Percentiles rank a stretch among this genome's conserved stretches.
Evolutionary conservation across 2,888 invertebrate genomes (phyloP).

Genomic region (Drosophila histrio): DNA sequence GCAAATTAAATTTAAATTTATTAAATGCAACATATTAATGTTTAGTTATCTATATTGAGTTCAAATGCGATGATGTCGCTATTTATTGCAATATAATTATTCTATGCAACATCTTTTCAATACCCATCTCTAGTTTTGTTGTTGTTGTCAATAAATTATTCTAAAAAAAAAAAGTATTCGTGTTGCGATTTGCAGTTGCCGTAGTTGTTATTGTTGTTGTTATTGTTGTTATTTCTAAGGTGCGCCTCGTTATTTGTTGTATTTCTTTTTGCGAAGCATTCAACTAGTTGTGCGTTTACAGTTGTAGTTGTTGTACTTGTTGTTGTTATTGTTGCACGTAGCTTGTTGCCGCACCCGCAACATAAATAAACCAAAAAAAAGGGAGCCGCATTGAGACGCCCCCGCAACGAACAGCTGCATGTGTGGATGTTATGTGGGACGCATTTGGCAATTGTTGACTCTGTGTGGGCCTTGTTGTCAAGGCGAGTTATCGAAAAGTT

Average conservation of each 20-base stretch:
- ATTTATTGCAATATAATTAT: too few species aligned
- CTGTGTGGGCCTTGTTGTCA: background rate
- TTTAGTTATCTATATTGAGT: too few species aligned
- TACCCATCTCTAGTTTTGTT: too few species aligned
- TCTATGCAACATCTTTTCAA: too few species aligned
- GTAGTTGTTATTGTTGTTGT: slow-evolving; percentile 18
- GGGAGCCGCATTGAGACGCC: slow-evolving; percentile 40
- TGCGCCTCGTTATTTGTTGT: slow-evolving; percentile 54
- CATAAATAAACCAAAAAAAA: slow-evolving; percentile 14
- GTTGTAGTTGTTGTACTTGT: slow-evolving; percentile 18
- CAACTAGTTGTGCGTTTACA: slow-evolving; percentile 25
- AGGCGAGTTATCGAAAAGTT: background rate
- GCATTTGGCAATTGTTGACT: background rate
- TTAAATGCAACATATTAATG: too few species aligned
- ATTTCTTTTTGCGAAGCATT: slow-evolving; percentile 12
- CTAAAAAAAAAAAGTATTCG: slow-evolving; percentile 56
- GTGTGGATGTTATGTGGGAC: slow-evolving; percentile 15
- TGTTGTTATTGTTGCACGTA: slow-evolving; percentile 5
- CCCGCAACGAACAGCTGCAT: slow-evolving; percentile 17
- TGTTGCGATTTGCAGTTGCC: slow-evolving; percentile 35
- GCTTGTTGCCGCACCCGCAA: slow-evolving; percentile 56
- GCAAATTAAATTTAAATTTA: too few species aligned
- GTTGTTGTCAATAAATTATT: slow-evolving; percentile 47
- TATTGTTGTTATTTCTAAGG: slow-evolving; percentile 24
- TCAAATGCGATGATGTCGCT: too few species aligned